Conservation (phyloP, 2,113 vertebrate species). For the Spheniscus mendiculus region DNA sequence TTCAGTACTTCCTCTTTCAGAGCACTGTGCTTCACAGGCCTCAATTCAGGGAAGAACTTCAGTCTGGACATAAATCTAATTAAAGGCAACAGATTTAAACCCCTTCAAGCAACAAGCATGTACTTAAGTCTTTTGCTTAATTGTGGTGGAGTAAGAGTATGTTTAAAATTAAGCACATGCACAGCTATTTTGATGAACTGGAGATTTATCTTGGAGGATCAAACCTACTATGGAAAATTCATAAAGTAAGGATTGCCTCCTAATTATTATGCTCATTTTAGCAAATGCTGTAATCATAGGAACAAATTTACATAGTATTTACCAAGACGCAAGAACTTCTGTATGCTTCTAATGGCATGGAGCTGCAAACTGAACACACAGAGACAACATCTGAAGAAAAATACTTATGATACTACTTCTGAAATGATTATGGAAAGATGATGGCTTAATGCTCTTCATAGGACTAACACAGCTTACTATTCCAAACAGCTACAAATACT, state of each 20-base stretch:
- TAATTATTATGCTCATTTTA: constrained; percentile 59
- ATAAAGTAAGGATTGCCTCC: constrained; percentile 57
- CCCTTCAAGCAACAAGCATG: constrained; percentile 42
- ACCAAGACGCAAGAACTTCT: constrained; percentile 1
- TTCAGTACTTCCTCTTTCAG: constrained; percentile 24
- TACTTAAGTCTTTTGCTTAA: constrained; percentile 51
- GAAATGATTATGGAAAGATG: not conserved
- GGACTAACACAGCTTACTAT: not conserved
- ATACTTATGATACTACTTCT: not conserved
- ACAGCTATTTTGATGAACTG: constrained; percentile 43
- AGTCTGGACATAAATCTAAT: constrained; percentile 56
- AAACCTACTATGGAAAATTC: constrained; percentile 62
- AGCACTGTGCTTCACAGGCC: not conserved
- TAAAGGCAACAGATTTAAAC: constrained; percentile 59
- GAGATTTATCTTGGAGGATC: constrained; percentile 49
- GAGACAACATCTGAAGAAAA: not conserved
- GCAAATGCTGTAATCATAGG: constrained; percentile 54
- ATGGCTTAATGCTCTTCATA: not conserved
- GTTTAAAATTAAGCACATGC: constrained; percentile 47
- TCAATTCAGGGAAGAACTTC: not conserved
- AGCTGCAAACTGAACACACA: constrained; percentile 5
- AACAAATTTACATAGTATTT: constrained; percentile 67
- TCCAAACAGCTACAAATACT: not conserved
- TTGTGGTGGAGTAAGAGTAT: constrained; percentile 43
- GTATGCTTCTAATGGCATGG: not conserved